phyloP scores from a whole-genome alignment of 2,797 vertebrate genomes.

The Mormyrops attenuatus region DNA sequence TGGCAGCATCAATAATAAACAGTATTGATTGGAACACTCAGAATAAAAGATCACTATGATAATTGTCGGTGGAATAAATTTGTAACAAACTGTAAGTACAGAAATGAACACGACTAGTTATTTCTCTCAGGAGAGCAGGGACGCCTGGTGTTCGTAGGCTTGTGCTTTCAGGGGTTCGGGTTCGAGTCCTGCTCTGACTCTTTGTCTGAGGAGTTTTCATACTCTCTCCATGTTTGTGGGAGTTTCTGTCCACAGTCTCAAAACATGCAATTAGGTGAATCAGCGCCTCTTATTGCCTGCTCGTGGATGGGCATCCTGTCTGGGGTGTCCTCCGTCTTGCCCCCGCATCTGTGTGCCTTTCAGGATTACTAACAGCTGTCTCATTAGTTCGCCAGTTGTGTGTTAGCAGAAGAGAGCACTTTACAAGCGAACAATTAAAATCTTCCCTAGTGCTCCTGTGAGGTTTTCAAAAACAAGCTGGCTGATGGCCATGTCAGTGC shows the following conservation, averaged over 20 bases:
- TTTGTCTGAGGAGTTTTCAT: background rate
- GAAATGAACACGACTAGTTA: background rate
- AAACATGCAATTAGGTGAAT: constrained; percentile 4
- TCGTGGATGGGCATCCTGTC: background rate
- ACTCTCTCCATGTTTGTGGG: background rate
- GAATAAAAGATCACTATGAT: background rate
- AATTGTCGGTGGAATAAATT: background rate
- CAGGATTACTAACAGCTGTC: background rate
- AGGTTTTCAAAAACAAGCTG: background rate
- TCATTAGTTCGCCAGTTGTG: background rate
- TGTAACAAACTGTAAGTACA: background rate
- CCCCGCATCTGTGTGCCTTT: background rate
- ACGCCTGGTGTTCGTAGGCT: background rate
- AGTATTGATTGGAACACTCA: background rate
- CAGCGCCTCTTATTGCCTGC: background rate
- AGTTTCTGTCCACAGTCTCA: background rate
- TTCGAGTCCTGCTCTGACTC: background rate
- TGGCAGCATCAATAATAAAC: background rate
- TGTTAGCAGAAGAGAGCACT: background rate
- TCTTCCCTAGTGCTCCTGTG: background rate
- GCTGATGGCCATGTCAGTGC: background rate
- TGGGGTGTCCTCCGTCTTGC: background rate
- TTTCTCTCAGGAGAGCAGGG: background rate
- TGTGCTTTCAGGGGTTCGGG: background rate
- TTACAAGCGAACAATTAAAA: background rate